phyloP scores from a whole-genome alignment of 1,140 invertebrate species.

The Neodiprion lecontei region DNA sequence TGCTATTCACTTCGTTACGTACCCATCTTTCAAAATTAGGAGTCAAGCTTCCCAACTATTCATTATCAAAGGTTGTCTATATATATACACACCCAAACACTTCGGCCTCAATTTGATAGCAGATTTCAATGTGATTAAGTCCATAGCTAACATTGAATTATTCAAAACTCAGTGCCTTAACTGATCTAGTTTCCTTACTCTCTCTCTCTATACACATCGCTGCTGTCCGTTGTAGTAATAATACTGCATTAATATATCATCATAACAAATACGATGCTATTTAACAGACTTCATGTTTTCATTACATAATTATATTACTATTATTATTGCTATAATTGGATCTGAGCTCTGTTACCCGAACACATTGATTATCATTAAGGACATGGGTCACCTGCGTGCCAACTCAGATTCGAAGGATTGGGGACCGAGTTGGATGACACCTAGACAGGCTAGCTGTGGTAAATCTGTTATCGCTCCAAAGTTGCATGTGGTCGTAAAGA shows the following conservation, averaged over 20 bases:
- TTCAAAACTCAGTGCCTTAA: too few relatives aligned
- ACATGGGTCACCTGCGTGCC: too few relatives aligned
- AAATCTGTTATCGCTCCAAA: too few relatives aligned
- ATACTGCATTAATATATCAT: slow-evolving; percentile 45
- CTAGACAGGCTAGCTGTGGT: too few relatives aligned
- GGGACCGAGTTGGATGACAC: too few relatives aligned
- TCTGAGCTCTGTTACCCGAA: slow-evolving; percentile 34
- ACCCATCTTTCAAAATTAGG: slow-evolving; percentile 48
- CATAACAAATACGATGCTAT: slow-evolving; percentile 26
- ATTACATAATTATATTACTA: slow-evolving; percentile 28
- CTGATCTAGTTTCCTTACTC: slow-evolving; percentile 22
- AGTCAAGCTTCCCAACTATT: slow-evolving; percentile 42
- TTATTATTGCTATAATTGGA: slow-evolving; percentile 40
- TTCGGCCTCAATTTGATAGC: too few relatives aligned
- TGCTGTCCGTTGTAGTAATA: slow-evolving; percentile 25
- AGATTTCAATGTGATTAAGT: too few relatives aligned
- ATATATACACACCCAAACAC: neutral
- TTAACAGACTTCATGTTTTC: slow-evolving; percentile 32
- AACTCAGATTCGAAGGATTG: too few relatives aligned
- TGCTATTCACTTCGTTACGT: slow-evolving; percentile 36
- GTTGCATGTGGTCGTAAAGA: too few relatives aligned
- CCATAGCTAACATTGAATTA: too few relatives aligned
- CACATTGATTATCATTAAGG: slow-evolving; percentile 25
- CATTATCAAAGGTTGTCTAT: slow-evolving; percentile 26
- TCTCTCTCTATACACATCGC: slow-evolving; percentile 24